Conservation (phyloP, 2,113 vertebrate species). For the Coryphaenoides rupestris region DNA sequence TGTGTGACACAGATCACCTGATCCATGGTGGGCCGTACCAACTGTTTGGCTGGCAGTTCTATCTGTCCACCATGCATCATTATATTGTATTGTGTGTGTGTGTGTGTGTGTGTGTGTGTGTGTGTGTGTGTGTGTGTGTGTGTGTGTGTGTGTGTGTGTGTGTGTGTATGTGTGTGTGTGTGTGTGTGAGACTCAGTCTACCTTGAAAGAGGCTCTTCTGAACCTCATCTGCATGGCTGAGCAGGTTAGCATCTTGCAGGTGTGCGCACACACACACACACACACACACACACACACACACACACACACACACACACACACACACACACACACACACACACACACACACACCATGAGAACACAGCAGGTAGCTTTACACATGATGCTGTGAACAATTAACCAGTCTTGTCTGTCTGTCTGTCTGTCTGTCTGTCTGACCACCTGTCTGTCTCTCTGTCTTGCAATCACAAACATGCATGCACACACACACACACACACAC, state of each 20-base stretch:
- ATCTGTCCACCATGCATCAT: too few species aligned
- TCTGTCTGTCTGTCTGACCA: too few species aligned
- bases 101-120: slow-evolving; percentile 2
- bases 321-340: neutral
- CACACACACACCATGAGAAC: neutral
- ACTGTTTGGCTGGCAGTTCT: too few species aligned
- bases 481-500: neutral
- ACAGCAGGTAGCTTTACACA: neutral
- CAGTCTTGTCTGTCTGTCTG: too few species aligned
- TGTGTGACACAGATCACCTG: too few species aligned
- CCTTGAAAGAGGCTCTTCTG: neutral
- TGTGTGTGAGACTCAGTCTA: neutral
- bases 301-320: neutral
- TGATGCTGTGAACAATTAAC: too few species aligned
- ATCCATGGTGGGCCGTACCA: too few species aligned
- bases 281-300: neutral
- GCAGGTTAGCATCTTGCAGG: neutral
- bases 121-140: neutral
- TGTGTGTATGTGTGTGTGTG: slow-evolving; percentile 8
- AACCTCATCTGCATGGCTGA: too few species aligned
- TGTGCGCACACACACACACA: neutral
- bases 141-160: slow-evolving; percentile 1
- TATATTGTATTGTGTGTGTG: neutral
- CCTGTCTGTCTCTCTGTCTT: neutral
- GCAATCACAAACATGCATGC: neutral